Evolutionary conservation across 2,113 vertebrate genomes (phyloP).

Genomic region (Hydrolagus affinis): DNA sequence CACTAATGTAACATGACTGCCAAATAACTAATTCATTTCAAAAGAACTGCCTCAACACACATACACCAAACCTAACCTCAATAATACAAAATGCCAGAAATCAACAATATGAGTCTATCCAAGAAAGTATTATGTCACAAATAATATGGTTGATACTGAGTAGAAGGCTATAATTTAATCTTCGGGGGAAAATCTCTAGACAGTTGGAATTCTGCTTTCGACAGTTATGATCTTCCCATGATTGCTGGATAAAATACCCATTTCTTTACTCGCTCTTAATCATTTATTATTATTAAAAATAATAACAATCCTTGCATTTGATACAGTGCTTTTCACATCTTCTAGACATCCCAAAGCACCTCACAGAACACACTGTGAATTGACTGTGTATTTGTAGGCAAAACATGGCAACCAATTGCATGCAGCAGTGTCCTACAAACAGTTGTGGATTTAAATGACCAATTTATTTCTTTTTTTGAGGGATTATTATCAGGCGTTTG

Average conservation of each 20-base stretch:
- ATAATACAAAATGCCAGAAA: neutral
- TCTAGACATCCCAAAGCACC: too few relatives aligned
- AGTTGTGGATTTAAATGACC: too few relatives aligned
- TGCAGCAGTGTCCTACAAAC: too few relatives aligned
- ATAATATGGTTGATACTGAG: neutral
- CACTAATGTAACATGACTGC: neutral
- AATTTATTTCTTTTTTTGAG: too few relatives aligned
- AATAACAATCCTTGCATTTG: too few relatives aligned
- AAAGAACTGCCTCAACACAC: neutral
- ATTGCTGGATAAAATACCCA: neutral
- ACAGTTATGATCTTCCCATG: neutral
- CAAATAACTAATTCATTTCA: neutral
- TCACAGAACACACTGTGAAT: too few relatives aligned
- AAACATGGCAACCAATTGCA: too few relatives aligned
- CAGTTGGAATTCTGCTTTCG: neutral
- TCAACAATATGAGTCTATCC: neutral
- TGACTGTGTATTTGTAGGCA: too few relatives aligned
- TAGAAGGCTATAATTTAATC: constrained; percentile 5
- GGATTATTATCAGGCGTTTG: too few relatives aligned
- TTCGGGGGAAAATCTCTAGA: neutral
- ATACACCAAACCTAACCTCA: neutral
- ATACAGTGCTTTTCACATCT: too few relatives aligned
- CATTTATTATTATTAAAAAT: neutral
- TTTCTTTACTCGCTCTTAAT: neutral
- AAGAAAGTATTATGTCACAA: neutral